Conservation (phyloP, 2,888 invertebrate genomes). For the Tachina lurida region DNA sequence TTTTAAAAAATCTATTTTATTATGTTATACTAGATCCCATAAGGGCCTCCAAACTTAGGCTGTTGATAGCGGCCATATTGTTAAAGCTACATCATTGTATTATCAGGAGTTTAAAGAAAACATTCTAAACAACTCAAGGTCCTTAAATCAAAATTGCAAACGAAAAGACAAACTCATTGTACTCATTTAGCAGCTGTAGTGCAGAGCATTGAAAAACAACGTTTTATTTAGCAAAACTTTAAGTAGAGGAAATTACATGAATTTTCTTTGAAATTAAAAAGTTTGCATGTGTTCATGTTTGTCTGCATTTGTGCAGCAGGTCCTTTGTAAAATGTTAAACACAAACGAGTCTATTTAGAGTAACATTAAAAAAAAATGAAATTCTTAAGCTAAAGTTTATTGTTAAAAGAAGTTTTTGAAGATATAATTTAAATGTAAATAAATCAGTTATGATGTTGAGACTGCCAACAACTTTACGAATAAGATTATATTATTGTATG, state of each 20-base stretch:
- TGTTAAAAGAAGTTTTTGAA: not conserved
- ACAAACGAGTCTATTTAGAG: not conserved
- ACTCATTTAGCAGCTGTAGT: not conserved
- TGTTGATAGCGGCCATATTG: too few species aligned
- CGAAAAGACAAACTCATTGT: not conserved
- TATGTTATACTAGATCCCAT: too few species aligned
- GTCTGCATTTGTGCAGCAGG: not conserved
- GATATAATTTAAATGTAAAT: not conserved
- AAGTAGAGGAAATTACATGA: slow-evolving; percentile 12
- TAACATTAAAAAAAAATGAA: not conserved
- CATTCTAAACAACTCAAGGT: too few species aligned
- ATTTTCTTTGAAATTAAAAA: not conserved
- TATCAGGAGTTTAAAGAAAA: too few species aligned
- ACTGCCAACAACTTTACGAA: not conserved
- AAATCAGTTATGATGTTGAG: not conserved
- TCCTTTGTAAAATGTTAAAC: not conserved
- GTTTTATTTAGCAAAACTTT: slow-evolving; percentile 31
- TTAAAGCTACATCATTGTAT: too few species aligned
- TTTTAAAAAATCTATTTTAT: too few species aligned
- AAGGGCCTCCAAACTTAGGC: too few species aligned
- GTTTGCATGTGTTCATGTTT: not conserved
- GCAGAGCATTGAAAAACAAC: not conserved
- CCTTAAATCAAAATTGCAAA: not conserved
- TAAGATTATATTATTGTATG: too few species aligned
- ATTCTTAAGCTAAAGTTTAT: not conserved